phyloP scores from a whole-genome alignment of 2,888 invertebrate genomes.

The Diaphora mendica region DNA sequence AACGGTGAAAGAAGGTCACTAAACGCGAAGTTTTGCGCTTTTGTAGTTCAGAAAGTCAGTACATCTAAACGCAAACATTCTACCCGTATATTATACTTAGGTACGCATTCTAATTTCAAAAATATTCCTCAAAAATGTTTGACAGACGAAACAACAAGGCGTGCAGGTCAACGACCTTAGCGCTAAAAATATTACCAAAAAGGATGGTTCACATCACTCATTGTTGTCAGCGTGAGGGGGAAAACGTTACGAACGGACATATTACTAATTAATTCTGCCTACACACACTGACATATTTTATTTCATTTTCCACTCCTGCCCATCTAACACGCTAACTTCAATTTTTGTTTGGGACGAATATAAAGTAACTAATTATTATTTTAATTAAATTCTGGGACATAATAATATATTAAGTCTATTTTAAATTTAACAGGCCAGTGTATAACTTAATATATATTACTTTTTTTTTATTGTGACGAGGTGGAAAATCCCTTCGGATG shows the following conservation, averaged over 20 bases:
- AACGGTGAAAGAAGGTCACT: no score
- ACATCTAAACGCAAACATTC: not conserved
- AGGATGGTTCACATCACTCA: slow-evolving; percentile 69
- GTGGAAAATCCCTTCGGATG: no score
- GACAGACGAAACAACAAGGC: slow-evolving; percentile 38
- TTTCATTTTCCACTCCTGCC: slow-evolving; percentile 32
- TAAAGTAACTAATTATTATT: not conserved
- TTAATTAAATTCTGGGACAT: not conserved
- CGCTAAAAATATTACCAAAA: slow-evolving; percentile 62
- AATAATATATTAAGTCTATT: not conserved
- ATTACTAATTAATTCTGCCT: slow-evolving; percentile 8
- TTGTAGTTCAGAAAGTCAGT: no score
- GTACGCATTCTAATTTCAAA: not conserved
- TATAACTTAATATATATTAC: not conserved
- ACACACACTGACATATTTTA: slow-evolving; percentile 15
- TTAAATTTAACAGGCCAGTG: not conserved
- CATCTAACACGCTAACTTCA: slow-evolving; percentile 14
- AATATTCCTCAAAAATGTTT: not conserved
- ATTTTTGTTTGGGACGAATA: not conserved
- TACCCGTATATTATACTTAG: not conserved
- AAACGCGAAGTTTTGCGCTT: no score
- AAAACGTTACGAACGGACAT: slow-evolving; percentile 27
- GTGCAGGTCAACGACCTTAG: slow-evolving; percentile 63
- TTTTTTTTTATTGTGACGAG: no score
- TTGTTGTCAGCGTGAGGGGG: slow-evolving; percentile 60